Evolutionary conservation across 2,797 vertebrate species (phyloP).

Genomic region (Myotis daubentonii): DNA sequence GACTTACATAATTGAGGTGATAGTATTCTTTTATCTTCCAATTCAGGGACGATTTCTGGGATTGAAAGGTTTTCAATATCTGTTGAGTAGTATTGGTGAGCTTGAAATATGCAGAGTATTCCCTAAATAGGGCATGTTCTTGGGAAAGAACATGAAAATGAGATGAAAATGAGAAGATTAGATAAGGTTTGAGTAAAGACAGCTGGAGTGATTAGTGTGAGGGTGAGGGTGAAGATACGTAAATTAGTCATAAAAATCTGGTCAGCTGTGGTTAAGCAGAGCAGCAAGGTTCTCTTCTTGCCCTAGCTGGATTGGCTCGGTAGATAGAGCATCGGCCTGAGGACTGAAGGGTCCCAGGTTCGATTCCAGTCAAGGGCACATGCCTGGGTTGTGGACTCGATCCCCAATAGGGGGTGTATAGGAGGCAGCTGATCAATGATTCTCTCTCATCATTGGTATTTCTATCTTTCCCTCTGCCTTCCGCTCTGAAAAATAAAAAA

Average conservation of each 20-base stretch:
- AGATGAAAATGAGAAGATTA: neutral
- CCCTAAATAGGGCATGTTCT: neutral
- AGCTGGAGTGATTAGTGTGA: neutral
- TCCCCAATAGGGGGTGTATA: too few species aligned
- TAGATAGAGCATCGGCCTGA: neutral
- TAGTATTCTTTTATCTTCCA: neutral
- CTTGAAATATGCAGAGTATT: neutral
- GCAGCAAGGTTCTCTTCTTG: neutral
- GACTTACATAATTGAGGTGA: neutral
- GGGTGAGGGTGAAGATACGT: neutral
- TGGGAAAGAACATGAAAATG: neutral
- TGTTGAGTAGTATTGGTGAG: neutral
- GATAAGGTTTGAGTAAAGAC: neutral
- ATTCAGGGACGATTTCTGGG: neutral
- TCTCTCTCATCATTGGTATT: too few species aligned
- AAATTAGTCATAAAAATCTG: neutral
- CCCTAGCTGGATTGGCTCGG: too few species aligned
- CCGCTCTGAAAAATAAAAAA: too few species aligned
- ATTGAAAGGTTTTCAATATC: slow-evolving; percentile 15
- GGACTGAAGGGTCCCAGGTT: neutral
- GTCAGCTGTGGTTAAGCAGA: neutral
- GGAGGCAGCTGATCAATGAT: too few species aligned
- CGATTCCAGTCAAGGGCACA: too few species aligned
- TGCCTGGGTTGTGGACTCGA: too few species aligned
- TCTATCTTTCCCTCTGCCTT: too few species aligned